phyloP scores from a whole-genome alignment of 2,113 vertebrate species.

The Peromyscus maniculatus region DNA sequence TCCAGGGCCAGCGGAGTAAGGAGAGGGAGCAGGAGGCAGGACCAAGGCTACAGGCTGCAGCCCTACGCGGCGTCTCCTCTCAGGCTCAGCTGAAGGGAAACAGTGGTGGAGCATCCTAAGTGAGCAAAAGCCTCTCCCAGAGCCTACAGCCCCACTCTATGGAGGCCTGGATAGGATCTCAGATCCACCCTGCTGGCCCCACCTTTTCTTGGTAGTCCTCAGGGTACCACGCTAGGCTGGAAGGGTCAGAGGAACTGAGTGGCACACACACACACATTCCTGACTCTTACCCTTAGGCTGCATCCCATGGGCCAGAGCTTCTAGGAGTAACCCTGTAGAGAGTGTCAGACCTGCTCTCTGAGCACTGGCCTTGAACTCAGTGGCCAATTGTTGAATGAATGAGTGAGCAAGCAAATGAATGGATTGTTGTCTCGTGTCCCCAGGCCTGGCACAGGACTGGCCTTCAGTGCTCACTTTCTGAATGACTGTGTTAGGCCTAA shows the following conservation, averaged over 20 bases:
- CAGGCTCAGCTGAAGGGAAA: accelerated
- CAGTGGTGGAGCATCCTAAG: neutral
- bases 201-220: neutral
- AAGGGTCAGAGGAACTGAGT: neutral
- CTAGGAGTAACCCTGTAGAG: neutral
- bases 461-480: neutral
- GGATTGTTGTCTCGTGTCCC: neutral
- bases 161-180: too few species aligned
- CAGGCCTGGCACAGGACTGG: neutral
- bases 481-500: neutral
- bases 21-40: neutral
- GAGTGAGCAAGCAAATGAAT: neutral
- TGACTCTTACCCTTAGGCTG: neutral
- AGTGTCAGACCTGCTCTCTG: neutral
- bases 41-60: neutral
- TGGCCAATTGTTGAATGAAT: neutral
- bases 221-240: neutral
- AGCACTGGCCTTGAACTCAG: neutral
- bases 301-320: accelerated
- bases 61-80: neutral
- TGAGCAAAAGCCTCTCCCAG: neutral
- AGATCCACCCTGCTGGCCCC: neutral
- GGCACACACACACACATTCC: neutral
- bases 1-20: neutral
- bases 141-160: neutral